These are phyloP conservation scores for Torymus auratus DNA, from an alignment of 2,888 invertebrate genomes.

Conservation along the genomic window DNA sequence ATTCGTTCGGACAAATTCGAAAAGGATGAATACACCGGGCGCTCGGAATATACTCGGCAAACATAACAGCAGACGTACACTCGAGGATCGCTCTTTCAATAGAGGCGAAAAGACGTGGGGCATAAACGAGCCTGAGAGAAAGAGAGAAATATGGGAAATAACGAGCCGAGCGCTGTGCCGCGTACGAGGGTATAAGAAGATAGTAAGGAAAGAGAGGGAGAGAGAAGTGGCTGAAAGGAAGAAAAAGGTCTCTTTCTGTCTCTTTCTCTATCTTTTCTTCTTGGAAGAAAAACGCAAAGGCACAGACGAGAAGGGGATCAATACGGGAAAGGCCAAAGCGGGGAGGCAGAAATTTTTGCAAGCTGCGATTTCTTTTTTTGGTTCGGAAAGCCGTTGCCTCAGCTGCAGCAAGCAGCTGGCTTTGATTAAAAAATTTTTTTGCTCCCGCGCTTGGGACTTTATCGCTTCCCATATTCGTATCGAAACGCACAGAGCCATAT, in stretches of 20 bases:
- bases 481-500: too few relatives aligned
- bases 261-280: not conserved
- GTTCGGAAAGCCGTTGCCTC: not conserved
- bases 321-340: constrained; percentile 26
- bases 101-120: constrained; percentile 32
- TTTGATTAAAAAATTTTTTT: constrained; percentile 36
- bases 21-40: too few relatives aligned
- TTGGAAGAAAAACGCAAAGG: constrained; percentile 21
- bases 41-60: not conserved
- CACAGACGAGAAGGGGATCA: constrained; percentile 17
- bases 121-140: constrained; percentile 33
- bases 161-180: constrained; percentile 33
- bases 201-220: constrained; percentile 9
- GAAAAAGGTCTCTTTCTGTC: not conserved
- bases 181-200: constrained; percentile 27
- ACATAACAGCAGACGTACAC: not conserved
- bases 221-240: constrained; percentile 36
- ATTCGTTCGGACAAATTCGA: too few relatives aligned
- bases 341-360: not conserved
- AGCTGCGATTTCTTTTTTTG: too few relatives aligned
- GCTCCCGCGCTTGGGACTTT: too few relatives aligned
- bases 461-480: too few relatives aligned
- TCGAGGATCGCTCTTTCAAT: constrained; percentile 32
- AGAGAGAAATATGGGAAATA: constrained; percentile 19
- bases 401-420: constrained; percentile 7